These are phyloP conservation scores for Gambusia holbrooki DNA, from an alignment of 2,113 vertebrate genomes.

Conservation along the genomic window DNA sequence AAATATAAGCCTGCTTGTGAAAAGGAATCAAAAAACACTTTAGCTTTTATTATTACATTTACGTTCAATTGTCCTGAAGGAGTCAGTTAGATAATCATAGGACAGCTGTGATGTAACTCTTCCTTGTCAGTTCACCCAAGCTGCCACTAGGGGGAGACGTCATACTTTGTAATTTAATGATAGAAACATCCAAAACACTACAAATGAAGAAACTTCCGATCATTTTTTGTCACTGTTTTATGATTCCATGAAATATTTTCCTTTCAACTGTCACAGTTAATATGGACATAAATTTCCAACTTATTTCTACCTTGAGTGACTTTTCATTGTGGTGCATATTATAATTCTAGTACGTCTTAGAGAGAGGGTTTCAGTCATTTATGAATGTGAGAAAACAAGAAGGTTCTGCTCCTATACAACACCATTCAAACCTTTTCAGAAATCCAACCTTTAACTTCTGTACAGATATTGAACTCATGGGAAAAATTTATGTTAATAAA, in stretches of 20 bases:
- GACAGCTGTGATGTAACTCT: conserved; percentile 63
- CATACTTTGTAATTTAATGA: not conserved
- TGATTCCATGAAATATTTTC: not conserved
- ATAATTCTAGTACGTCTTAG: no score
- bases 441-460: no score
- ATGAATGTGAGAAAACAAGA: no score
- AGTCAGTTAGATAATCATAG: conserved; percentile 58
- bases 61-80: conserved; percentile 17
- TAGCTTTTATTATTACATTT: not conserved
- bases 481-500: no score
- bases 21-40: not conserved
- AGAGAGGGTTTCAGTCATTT: no score
- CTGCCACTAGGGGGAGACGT: conserved; percentile 44
- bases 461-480: no score
- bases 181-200: not conserved
- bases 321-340: no score
- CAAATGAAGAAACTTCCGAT: not conserved
- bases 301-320: no score
- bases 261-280: not conserved
- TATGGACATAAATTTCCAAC: not conserved
- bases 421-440: no score
- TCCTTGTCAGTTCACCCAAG: conserved; percentile 13
- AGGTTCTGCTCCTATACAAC: no score
- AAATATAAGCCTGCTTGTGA: not conserved
- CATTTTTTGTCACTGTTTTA: not conserved